Evolutionary conservation across 2,888 invertebrate species (phyloP), one percentile per base, ranked within the genome.

Genomic region (Philereme vetulata): DNA sequence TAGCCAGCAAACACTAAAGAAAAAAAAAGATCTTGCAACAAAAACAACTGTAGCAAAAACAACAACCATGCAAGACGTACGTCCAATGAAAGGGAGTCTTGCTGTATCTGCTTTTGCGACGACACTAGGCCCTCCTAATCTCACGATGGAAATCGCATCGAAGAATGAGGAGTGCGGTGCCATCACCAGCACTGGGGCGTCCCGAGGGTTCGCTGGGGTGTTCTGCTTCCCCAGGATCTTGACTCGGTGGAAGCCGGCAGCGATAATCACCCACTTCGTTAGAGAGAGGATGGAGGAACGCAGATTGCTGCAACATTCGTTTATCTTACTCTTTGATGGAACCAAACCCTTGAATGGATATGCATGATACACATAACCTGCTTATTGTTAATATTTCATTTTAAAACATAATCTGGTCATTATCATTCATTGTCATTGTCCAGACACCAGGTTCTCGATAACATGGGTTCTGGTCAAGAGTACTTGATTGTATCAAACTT

Each of bases 161-260:
- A 97, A 96, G 94, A 96, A 98, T 60, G 96, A 95, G 43, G 98
- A 98, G 85, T 98, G 98, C 4, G 98, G 98, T 4, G 97, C 98
- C 65, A 97, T 94, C 58, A 96, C 96, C 66, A 98, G 90, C 68
- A 98, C 95, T 1, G 98, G 97, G 4, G 98, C 98, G 68, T 96
- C 96, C 32, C 96, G 72, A 10, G 79, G 86, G 70, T 80, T 80
- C 7, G 86, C 81, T 80, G 81, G 93, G 82, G 85, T 67, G 74
- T 90, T 86, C 70, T 86, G 82, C 68, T 93, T 93, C 53, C 98
- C 98, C 81, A 95, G 94, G 72, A 96, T 93, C 73, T 93, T 94
- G 70, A 98, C 93, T 74, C 95, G 94, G 78, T 96, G 95, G 91
- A 98, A 97, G 62, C 98, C 97, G 60, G 96, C 96, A 53, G 94